Conservation (phyloP, 1,140 invertebrate species). For the Drosophila aff. region DNA sequence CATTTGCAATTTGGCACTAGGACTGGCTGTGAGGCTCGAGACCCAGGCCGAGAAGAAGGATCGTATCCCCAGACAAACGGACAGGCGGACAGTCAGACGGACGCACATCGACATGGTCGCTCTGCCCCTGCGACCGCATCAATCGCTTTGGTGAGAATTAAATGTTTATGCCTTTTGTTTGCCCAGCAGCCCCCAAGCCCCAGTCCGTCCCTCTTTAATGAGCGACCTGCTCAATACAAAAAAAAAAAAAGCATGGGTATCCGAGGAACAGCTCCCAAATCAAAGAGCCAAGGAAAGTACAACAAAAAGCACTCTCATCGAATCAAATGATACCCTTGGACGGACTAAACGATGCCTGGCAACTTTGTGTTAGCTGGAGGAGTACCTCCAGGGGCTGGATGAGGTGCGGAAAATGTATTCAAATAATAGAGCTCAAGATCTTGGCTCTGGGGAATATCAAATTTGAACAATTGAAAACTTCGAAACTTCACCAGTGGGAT, state of each 20-base stretch:
- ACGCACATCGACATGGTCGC: constrained; percentile 31
- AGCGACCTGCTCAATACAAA: constrained; percentile 57
- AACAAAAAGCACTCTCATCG: constrained; percentile 72
- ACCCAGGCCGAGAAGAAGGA: constrained; percentile 38
- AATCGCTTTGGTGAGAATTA: constrained; percentile 81
- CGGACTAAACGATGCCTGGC: constrained; percentile 12
- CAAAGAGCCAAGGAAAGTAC: constrained; percentile 49
- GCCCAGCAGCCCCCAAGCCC: constrained; percentile 26
- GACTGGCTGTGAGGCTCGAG: constrained; percentile 33
- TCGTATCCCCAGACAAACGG: constrained; percentile 34
- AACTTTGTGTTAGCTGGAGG: constrained; percentile 15
- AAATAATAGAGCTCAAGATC: constrained; percentile 21
- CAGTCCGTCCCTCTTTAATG: constrained; percentile 53
- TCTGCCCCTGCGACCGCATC: constrained; percentile 56
- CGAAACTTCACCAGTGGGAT: not conserved
- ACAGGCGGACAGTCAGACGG: constrained; percentile 18
- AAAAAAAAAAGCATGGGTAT: not conserved
- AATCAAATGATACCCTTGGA: constrained; percentile 67
- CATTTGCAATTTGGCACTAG: constrained; percentile 78
- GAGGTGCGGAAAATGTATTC: constrained; percentile 6
- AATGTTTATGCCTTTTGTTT: constrained; percentile 74
- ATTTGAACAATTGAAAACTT: not conserved
- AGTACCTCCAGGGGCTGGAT: constrained; percentile 4
- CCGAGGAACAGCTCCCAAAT: constrained; percentile 31
- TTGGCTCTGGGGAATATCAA: not conserved